Conservation (phyloP, 1,140 invertebrate genomes). For the Wiebesia pumilae region DNA sequence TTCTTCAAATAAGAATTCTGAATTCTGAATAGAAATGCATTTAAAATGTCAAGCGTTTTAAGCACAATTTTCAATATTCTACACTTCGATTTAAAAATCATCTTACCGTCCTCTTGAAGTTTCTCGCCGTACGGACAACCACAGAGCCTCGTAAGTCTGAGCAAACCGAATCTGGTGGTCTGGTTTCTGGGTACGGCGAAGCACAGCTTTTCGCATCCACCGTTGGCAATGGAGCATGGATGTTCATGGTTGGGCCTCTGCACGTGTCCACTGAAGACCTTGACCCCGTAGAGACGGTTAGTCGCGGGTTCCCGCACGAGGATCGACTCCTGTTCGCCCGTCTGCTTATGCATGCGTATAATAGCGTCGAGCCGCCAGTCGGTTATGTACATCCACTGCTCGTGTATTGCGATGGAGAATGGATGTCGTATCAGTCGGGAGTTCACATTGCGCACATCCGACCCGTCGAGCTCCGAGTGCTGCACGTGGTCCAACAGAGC, state of each 20-base stretch:
- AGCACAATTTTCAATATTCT: too few species aligned
- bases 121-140: slow-evolving; percentile 97
- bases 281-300: slow-evolving; percentile 93
- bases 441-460: slow-evolving; percentile 92
- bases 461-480: slow-evolving; percentile 95
- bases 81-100: not conserved
- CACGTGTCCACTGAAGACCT: slow-evolving; percentile 88
- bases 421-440: slow-evolving; percentile 93
- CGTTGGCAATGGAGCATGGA: slow-evolving; percentile 89
- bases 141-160: slow-evolving; percentile 81
- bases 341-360: slow-evolving; percentile 91
- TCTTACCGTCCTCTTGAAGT: slow-evolving; percentile 80
- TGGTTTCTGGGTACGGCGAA: slow-evolving; percentile 86
- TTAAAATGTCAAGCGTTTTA: too few species aligned
- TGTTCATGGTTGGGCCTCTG: slow-evolving; percentile 85
- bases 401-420: slow-evolving; percentile 95
- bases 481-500: slow-evolving; percentile 96
- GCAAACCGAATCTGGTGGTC: slow-evolving; percentile 36
- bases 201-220: slow-evolving; percentile 95
- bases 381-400: slow-evolving; percentile 97
- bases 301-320: slow-evolving; percentile 92
- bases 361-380: slow-evolving; percentile 98
- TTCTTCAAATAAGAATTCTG: too few species aligned
- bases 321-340: slow-evolving; percentile 89
- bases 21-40: too few species aligned